These are phyloP conservation scores for Zaprionus kolodkinae DNA, from an alignment of 1,140 invertebrate genomes.

Conservation along the genomic window DNA sequence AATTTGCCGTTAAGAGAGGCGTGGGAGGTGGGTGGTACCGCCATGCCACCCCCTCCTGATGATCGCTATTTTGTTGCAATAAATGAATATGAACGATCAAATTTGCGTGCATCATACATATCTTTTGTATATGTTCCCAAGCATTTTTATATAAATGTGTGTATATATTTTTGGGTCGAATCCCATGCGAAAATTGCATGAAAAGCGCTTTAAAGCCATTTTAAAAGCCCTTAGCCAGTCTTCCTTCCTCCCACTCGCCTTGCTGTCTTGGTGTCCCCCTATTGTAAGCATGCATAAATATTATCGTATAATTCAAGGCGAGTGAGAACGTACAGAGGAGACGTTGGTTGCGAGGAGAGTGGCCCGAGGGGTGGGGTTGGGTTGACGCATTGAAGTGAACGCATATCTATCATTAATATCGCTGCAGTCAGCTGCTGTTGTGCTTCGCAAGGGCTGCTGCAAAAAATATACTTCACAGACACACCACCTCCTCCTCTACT, in stretches of 20 bases:
- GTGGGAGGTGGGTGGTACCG: too few relatives aligned
- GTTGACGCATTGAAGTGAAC: constrained; percentile 73
- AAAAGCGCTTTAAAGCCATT: constrained; percentile 18
- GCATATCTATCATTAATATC: constrained; percentile 82
- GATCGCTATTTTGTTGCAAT: background rate
- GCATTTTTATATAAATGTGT: background rate
- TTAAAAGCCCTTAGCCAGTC: background rate
- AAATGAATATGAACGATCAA: background rate
- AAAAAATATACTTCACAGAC: constrained; percentile 39
- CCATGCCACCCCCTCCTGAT: too few relatives aligned
- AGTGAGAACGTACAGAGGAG: background rate
- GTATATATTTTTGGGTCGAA: background rate
- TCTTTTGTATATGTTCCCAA: background rate
- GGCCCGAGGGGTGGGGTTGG: background rate
- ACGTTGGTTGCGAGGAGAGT: background rate
- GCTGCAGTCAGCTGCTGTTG: constrained; percentile 81
- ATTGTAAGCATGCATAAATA: constrained; percentile 50
- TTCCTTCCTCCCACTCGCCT: background rate
- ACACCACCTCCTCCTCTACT: constrained; percentile 1
- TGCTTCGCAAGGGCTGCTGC: constrained; percentile 46
- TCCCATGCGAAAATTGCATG: background rate
- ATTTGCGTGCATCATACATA: too few relatives aligned
- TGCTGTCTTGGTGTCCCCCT: background rate
- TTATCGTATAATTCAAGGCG: constrained; percentile 63
- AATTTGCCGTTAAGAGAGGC: background rate